These are phyloP conservation scores for Troides helena DNA, from an alignment of 2,888 invertebrate species.

Conservation along the genomic window DNA sequence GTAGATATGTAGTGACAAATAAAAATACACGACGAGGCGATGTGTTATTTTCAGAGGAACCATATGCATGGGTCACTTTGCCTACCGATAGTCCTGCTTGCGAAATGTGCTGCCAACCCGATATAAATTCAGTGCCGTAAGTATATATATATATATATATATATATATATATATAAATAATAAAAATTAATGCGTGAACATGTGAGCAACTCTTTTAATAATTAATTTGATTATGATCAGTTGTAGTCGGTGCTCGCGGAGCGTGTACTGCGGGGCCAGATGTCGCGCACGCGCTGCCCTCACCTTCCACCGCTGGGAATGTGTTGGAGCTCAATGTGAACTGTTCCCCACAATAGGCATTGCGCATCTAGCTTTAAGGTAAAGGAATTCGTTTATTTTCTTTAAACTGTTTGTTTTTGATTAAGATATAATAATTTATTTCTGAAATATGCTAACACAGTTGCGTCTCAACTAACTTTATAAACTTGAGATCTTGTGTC, in stretches of 20 bases:
- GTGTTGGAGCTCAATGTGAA: slow-evolving; percentile 81
- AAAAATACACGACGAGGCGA: slow-evolving; percentile 83
- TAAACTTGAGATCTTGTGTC: too few species aligned
- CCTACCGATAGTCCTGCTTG: slow-evolving; percentile 82
- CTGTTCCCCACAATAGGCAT: slow-evolving; percentile 87
- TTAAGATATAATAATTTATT: too few species aligned
- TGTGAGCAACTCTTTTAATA: too few species aligned
- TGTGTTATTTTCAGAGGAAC: slow-evolving; percentile 88
- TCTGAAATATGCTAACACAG: too few species aligned
- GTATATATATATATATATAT: slow-evolving; percentile 48
- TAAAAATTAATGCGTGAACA: too few species aligned
- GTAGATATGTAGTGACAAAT: slow-evolving; percentile 84
- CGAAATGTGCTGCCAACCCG: slow-evolving; percentile 84
- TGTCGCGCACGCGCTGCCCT: slow-evolving; percentile 81
- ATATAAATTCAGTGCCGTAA: slow-evolving; percentile 84
- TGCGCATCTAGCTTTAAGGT: slow-evolving; percentile 87
- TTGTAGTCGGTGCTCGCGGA: slow-evolving; percentile 83
- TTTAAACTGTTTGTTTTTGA: too few species aligned
- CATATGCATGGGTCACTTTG: slow-evolving; percentile 88
- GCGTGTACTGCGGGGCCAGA: slow-evolving; percentile 83
- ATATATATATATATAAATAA: too few species aligned
- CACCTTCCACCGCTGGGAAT: slow-evolving; percentile 86
- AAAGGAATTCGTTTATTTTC: background rate
- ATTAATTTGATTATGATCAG: slow-evolving; percentile 56
- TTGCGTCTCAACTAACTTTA: too few species aligned